Conservation (phyloP, 2,113 vertebrate species). For the Apodemus speciosus region DNA sequence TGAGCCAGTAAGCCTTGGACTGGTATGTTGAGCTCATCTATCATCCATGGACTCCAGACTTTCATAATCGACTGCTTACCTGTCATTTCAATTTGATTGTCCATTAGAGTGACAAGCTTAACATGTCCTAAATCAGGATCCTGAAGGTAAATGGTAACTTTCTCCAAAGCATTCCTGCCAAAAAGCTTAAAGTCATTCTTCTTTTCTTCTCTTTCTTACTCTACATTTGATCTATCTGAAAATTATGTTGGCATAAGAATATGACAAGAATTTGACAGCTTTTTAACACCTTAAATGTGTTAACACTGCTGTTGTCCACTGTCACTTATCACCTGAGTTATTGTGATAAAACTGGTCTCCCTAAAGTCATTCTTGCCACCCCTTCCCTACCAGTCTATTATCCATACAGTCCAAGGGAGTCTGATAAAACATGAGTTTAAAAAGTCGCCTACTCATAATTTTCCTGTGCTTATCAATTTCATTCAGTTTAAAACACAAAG, state of each 20-base stretch:
- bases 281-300: conserved; percentile 31
- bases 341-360: background rate
- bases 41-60: conserved; percentile 6
- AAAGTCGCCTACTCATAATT: background rate
- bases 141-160: conserved; percentile 32
- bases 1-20: conserved; percentile 30
- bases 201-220: conserved; percentile 6
- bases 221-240: background rate
- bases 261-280: conserved; percentile 5
- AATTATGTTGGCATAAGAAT: conserved; percentile 12
- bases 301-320: background rate
- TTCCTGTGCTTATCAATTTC: background rate
- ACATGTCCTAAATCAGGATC: background rate
- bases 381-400: background rate
- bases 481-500: conserved; percentile 34
- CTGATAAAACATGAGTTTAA: conserved; percentile 6
- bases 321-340: background rate
- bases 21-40: conserved; percentile 9
- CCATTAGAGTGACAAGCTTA: conserved; percentile 27
- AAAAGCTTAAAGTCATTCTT: conserved; percentile 19
- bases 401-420: conserved; percentile 29
- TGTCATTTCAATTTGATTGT: conserved; percentile 29
- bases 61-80: conserved; percentile 28
- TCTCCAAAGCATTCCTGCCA: background rate
- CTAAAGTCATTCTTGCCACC: background rate